These are phyloP conservation scores for Pemphredon lugubris DNA, from an alignment of 2,888 invertebrate genomes.

Conservation along the genomic window DNA sequence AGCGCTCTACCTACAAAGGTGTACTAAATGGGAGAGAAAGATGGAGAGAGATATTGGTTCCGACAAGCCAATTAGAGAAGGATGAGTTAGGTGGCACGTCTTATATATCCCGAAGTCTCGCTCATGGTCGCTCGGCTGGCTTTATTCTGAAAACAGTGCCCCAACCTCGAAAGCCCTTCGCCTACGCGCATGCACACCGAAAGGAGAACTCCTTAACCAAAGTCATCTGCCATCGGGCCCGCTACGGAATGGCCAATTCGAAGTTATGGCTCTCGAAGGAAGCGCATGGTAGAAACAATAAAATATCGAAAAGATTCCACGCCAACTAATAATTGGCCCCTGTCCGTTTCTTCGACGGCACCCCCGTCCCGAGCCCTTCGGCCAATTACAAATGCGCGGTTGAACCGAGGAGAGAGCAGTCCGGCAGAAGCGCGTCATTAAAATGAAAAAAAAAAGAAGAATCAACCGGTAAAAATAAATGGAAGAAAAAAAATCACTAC, in stretches of 20 bases:
- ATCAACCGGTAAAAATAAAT: conserved; percentile 6
- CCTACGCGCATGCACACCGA: conserved; percentile 9
- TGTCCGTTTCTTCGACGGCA: conserved; percentile 22
- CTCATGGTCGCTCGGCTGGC: conserved; percentile 19
- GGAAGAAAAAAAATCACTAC: conserved; percentile 31
- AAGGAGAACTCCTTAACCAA: conserved; percentile 12
- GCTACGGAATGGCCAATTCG: conserved; percentile 42
- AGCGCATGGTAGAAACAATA: conserved; percentile 53
- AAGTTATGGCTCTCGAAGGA: conserved; percentile 40
- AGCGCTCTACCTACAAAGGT: conserved; percentile 5
- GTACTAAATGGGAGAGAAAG: conserved; percentile 26
- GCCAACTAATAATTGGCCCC: conserved; percentile 60
- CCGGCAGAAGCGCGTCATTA: conserved; percentile 17
- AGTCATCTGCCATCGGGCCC: conserved; percentile 16
- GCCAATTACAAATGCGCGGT: conserved; percentile 40
- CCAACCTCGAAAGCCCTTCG: conserved; percentile 3
- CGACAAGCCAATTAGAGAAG: conserved; percentile 60
- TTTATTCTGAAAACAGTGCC: conserved; percentile 52
- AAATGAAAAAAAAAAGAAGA: conserved; percentile 23
- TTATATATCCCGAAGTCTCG: conserved; percentile 47
- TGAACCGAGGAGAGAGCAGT: not conserved
- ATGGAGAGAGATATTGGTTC: conserved; percentile 48
- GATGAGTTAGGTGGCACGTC: conserved; percentile 57
- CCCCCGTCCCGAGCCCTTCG: conserved; percentile 12
- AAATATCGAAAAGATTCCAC: conserved; percentile 58